Conservation (phyloP, 2,888 invertebrate genomes). For the Drosophila nr. perissopoda region DNA sequence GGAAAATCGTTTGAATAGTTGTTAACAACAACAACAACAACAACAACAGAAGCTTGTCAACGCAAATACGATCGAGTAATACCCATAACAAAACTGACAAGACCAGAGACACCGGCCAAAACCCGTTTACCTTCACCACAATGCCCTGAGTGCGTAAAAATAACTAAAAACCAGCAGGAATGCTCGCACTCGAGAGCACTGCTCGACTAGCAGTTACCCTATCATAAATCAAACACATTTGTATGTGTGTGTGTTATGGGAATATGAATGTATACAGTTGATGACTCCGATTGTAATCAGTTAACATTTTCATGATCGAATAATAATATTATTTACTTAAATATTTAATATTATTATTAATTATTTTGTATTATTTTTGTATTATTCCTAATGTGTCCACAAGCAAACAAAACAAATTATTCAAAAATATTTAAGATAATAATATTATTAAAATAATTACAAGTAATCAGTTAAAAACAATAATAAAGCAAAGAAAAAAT, state of each 20-base stretch:
- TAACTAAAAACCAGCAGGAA: background rate
- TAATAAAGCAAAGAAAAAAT: background rate
- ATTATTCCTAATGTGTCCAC: background rate
- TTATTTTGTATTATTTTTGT: background rate
- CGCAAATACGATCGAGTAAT: conserved; percentile 4
- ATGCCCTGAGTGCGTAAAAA: background rate
- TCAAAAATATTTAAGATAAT: too few relatives aligned
- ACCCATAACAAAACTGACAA: background rate
- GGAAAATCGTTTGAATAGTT: conserved; percentile 5
- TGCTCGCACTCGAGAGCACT: background rate
- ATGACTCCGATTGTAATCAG: background rate
- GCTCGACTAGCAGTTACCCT: background rate
- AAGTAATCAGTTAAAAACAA: background rate
- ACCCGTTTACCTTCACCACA: conserved; percentile 13
- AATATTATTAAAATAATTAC: background rate
- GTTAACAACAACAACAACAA: conserved; percentile 1
- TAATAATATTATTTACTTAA: background rate
- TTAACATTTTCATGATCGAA: background rate
- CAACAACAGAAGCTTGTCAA: conserved; percentile 4
- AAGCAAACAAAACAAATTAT: background rate
- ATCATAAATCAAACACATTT: background rate
- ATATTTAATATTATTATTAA: background rate
- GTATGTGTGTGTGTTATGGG: background rate
- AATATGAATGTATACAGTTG: background rate
- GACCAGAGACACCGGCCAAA: conserved; percentile 2